A percentile compares a stretch with the other conserved stretches of the same genome.
phyloP scores from a whole-genome alignment of 1,140 invertebrate species.

The Sarcophaga bullata region DNA sequence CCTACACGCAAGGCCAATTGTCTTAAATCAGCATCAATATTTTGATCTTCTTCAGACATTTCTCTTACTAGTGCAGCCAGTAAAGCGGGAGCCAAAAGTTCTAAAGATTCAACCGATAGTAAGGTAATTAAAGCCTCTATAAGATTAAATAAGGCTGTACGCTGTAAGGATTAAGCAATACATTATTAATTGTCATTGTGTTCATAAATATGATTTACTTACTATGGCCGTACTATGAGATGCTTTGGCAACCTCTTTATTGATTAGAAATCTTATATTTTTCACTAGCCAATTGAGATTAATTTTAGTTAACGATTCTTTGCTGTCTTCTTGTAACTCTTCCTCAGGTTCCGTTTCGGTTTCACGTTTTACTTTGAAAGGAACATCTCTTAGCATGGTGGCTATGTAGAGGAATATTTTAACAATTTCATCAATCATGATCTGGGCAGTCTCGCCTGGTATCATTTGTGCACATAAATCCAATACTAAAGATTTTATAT shows the following conservation, averaged over 20 bases:
- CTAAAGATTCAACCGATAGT: slow-evolving; percentile 66
- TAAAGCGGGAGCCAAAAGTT: slow-evolving; percentile 69
- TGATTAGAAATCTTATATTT: slow-evolving; percentile 71
- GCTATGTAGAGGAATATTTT: slow-evolving; percentile 80
- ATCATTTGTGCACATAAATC: slow-evolving; percentile 80
- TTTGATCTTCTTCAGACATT: slow-evolving; percentile 70
- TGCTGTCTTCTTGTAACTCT: slow-evolving; percentile 21
- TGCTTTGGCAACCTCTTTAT: slow-evolving; percentile 70
- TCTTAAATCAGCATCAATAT: slow-evolving; percentile 67
- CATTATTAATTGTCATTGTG: background rate
- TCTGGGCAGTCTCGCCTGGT: slow-evolving; percentile 68
- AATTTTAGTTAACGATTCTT: slow-evolving; percentile 52
- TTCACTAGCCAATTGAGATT: slow-evolving; percentile 70
- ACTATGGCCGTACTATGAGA: slow-evolving; percentile 68
- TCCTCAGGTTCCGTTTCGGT: slow-evolving; percentile 45
- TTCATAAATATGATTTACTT: slow-evolving; percentile 48
- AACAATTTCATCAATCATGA: slow-evolving; percentile 76
- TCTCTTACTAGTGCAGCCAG: slow-evolving; percentile 77
- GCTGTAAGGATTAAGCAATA: slow-evolving; percentile 62
- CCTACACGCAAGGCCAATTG: slow-evolving; percentile 75
- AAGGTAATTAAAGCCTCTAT: slow-evolving; percentile 74
- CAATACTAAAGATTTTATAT: slow-evolving; percentile 75
- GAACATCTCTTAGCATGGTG: slow-evolving; percentile 70
- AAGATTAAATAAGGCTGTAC: slow-evolving; percentile 77
- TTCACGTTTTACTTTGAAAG: slow-evolving; percentile 59